Base-by-base conservation (phyloP, 2,888 invertebrate genomes). In the Agriopis leucophaearia region DNA sequence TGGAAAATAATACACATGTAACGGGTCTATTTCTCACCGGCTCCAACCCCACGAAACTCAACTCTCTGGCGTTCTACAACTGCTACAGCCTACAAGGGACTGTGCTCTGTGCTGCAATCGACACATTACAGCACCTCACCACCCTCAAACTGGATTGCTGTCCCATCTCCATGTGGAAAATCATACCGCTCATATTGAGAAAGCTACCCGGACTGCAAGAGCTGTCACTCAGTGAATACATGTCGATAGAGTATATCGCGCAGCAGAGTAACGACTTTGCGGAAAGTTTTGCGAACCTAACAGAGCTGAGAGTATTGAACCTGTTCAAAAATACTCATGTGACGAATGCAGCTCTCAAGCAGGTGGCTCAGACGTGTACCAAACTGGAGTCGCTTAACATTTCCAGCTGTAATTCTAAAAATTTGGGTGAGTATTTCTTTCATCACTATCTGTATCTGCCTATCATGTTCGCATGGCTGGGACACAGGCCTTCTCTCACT, bases 271-370 rank as follows among this genome's bases (percentile, higher is more conserved):
- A 81, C 47, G 86, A 84, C 0, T 89, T 91, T 55, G 83, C 93
- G 75, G 83, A 91, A 16, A 78, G 90, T 0, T 71, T 95, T 8
- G 80, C 88, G 0, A 84, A 81, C 0, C 81, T 95, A 13, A 84
- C 85, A 0, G 90, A 94, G 73, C 81, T 95, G 69, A 92, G 90
- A 76, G 76, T 75, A 0, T 75, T 95, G 54, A 91, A 93, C 73
- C 72, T 95, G 51, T 88, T 88, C 73, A 83, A 86, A 60, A 95
- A 95, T 69, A 80, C 86, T 7, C 86, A 88, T 62, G 91, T 96
- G 18, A 93, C 90, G 0, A 94, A 96, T 76, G 83, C 88, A 0
- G 92, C 95, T 27, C 66, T 96, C 68, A 89, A 91, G 74, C 88
- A 86, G 55, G 79, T 96, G 8, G 91, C 94, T 0, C 87, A 88